Evolutionary conservation across 2,888 invertebrate genomes (phyloP).

Genomic region (Tetragnatha montana): DNA sequence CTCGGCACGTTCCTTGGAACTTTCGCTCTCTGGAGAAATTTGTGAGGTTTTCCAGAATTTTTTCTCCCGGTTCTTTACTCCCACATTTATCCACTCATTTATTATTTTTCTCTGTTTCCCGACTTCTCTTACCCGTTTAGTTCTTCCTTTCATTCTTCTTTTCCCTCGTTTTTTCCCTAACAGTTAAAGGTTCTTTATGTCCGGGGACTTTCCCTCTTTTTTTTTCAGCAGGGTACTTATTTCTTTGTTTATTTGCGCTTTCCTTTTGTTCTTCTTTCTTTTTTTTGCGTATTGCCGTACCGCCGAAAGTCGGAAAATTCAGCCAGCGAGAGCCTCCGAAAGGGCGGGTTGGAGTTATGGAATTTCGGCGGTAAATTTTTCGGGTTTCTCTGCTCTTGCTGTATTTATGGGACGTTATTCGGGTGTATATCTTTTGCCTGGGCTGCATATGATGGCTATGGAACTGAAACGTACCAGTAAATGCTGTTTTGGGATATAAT

Average conservation of each 20-base stretch:
- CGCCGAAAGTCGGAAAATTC: background rate
- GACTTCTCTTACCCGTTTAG: conserved; percentile 46
- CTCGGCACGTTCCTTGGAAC: conserved; percentile 44
- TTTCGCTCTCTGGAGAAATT: conserved; percentile 59
- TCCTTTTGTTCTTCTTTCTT: background rate
- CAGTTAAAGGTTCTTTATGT: conserved; percentile 47
- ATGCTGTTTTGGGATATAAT: too few species aligned
- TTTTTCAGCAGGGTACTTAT: conserved; percentile 6
- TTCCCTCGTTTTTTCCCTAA: conserved; percentile 9
- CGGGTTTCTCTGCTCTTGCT: background rate
- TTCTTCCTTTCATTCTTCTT: conserved; percentile 29
- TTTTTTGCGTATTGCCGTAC: background rate
- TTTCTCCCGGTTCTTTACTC: conserved; percentile 29
- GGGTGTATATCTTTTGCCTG: background rate
- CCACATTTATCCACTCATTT: conserved; percentile 60
- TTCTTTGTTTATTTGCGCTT: background rate
- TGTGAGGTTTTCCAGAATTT: conserved; percentile 46
- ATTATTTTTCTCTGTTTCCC: conserved; percentile 55
- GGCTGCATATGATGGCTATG: too few species aligned
- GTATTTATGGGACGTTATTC: background rate
- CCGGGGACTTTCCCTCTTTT: conserved; percentile 31
- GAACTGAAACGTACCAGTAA: too few species aligned
- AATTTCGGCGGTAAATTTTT: background rate
- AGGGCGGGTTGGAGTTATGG: background rate
- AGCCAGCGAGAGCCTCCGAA: background rate